Evolutionary conservation across 2,113 vertebrate species (phyloP), one percentile per base, ranked within the genome.

Genomic region (Pluvianellus socialis): DNA sequence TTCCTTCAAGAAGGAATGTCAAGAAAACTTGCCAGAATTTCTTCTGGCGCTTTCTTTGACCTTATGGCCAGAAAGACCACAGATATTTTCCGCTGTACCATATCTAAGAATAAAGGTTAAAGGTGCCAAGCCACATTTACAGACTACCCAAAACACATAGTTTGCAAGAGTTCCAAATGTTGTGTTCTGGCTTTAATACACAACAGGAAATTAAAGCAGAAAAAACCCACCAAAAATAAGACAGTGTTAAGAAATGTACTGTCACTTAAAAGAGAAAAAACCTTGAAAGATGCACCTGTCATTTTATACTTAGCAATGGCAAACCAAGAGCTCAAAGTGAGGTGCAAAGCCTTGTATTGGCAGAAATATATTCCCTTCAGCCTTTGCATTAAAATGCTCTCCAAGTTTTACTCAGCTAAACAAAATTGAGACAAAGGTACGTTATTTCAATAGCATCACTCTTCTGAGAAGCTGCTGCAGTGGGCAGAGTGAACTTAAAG

Each of bases 261-360:
- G 79, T 89, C 88, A 93, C 58, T 94, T 76, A 76, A 28, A 92
- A 79, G 72, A 88, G 62, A 94, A 56, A 96, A 91, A 61, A 50
- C 28, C 18, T 38, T 61, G 44, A 88, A 90, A 35, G 7, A 1
- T n/a, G 24, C 89, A 90, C 53, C 45, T 96, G 52, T 74, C 68
- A 77, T 93, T 97, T 96, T 61, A 30, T 50, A 49, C 20, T 62
- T 97, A 58, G 96, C 58, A 90, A 80, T 30, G n/a, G 72, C 42
- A 90, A 94, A 88, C 67, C 24, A 7, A 90, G 73, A 86, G 20
- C 40, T 93, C 58, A 75, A 55, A 44, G 13, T 38, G 71, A 79
- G 52, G 49, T 73, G 74, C 92, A 97, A 94, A 91, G 33, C 12
- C 35, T 63, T 14, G 26, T 56, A 71, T 24, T 32, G 35, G 89